Evolutionary conservation across 2,888 invertebrate species (phyloP), one percentile per base, ranked within the genome.

Genomic region (Melanargia galathea): DNA sequence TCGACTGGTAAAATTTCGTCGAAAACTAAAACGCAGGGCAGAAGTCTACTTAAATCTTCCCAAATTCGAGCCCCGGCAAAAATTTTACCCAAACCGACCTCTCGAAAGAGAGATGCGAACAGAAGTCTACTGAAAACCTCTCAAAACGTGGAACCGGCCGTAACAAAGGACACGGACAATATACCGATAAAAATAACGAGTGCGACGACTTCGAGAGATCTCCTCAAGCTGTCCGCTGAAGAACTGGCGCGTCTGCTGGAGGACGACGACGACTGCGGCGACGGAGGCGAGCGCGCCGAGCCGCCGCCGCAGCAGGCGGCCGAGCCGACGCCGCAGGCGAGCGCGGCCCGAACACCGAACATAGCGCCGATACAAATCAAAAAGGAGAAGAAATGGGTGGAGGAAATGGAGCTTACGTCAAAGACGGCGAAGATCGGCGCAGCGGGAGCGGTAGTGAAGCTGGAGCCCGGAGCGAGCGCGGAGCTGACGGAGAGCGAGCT

Each of bases 131-230:
- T 16, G 8, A 43, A 43, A 18, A 16, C 43, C 18, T 7, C 16
- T 16, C 43, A 18, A 40, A 40, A 40, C 2, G 18, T 7, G 11
- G 11, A 1, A 20, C 45, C 45, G 8, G 20, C 1, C 7, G 4
- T 7, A 22, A 11, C 20, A 22, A 4, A 6, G 3, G 16, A 49
- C 49, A 49, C 49, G 1, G 49, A 49, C 49, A 16, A 33, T 46
- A 51, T 51, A 26, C 52, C 52, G 13, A 33, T 33, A 11, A 35
- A 35, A 35, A 52, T 33, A 20, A 52, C 52, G 1, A 7, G 13
- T 5, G 18, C 18, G 2, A 35, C 35, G 11, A 52, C 52, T 13
- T 52, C 52, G 1, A 35, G 35, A 13, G 35, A 52, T 5, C 52
- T 52, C 5, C 20, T 52, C 2, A 52, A 35, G 2, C 13, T 52